Percentiles rank a stretch among this genome's conserved stretches.
Conservation (phyloP, 2,113 vertebrate genomes). For the Mustela lutreola region DNA sequence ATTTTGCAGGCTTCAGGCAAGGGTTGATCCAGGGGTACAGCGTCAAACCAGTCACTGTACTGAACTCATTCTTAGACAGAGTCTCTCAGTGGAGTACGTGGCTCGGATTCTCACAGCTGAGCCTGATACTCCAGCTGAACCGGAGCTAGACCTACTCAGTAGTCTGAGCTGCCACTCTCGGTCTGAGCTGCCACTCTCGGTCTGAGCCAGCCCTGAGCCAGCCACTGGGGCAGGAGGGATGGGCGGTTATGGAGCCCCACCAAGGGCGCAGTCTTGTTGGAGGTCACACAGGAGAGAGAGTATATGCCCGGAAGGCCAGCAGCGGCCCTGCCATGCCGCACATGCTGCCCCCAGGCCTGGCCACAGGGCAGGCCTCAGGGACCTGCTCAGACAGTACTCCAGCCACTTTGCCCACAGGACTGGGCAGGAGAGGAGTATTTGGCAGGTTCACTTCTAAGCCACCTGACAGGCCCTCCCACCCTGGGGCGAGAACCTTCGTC, state of each 20-base stretch:
- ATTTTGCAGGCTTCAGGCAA: neutral
- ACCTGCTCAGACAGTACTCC: neutral
- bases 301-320: neutral
- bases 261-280: neutral
- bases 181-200: too few species aligned
- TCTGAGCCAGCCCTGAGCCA: neutral
- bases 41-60: rapidly evolving
- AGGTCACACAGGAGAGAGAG: neutral
- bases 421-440: neutral
- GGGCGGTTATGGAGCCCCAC: neutral
- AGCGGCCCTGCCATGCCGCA: rapidly evolving
- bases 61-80: rapidly evolving
- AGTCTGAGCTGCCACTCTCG: rapidly evolving
- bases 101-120: neutral
- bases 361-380: neutral
- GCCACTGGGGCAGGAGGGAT: too few species aligned
- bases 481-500: too few species aligned
- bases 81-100: rapidly evolving
- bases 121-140: neutral
- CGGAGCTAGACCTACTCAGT: rapidly evolving
- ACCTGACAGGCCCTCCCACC: rapidly evolving
- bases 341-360: neutral
- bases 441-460: rapidly evolving
- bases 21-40: neutral
- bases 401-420: neutral